phyloP scores from a whole-genome alignment of 92 coral and sea anemone species.

The Epizoanthus scotinus region DNA sequence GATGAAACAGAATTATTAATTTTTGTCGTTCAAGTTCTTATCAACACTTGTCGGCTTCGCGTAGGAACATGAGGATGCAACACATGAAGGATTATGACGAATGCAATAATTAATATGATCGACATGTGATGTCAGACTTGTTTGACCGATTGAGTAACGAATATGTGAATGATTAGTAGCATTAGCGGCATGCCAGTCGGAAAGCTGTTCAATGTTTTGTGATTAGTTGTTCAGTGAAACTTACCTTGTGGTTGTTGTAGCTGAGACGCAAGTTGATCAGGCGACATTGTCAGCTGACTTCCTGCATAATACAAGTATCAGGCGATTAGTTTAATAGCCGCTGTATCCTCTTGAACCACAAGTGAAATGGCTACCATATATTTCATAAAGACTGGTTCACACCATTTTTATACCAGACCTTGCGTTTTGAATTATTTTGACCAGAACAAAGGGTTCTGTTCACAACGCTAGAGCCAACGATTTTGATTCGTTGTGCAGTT shows the following conservation, averaged over 20 bases:
- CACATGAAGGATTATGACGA: not conserved
- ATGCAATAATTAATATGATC: slow-evolving; percentile 6
- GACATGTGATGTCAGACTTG: slow-evolving; percentile 1
- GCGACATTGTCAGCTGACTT: slow-evolving; percentile 23
- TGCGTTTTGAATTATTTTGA: too few species aligned
- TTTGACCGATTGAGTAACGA: not conserved
- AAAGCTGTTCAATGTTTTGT: not conserved
- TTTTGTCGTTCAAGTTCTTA: not conserved
- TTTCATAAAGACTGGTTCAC: too few species aligned
- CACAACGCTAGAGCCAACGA: too few species aligned
- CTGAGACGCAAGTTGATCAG: not conserved
- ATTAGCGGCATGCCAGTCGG: not conserved
- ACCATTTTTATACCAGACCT: too few species aligned
- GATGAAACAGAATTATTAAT: not conserved
- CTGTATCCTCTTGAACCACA: too few species aligned
- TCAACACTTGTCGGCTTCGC: slow-evolving; percentile 47
- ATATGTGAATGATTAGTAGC: slow-evolving; percentile 4
- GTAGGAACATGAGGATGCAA: slow-evolving; percentile 16
- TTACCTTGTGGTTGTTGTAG: slow-evolving; percentile 29
- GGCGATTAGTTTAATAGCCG: too few species aligned
- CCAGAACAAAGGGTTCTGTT: too few species aligned
- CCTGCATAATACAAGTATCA: not conserved
- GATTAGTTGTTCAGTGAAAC: too few species aligned
- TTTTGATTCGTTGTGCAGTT: too few species aligned
- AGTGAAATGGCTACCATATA: too few species aligned